phyloP scores from a whole-genome alignment of 1,140 invertebrate genomes.

The Atta cephalotes region DNA sequence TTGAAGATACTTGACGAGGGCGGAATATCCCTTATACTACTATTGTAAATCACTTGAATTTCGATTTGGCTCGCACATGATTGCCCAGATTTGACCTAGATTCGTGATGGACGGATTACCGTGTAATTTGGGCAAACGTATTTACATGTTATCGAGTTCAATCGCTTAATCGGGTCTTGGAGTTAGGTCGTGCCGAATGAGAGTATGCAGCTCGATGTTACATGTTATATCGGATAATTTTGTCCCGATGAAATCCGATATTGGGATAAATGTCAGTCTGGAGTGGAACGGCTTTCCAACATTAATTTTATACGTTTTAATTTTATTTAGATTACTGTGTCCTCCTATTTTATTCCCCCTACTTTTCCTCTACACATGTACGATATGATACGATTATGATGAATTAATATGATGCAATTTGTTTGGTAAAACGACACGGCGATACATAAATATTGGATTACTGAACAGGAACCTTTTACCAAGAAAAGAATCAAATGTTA shows the following conservation, averaged over 20 bases:
- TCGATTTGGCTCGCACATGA: constrained; percentile 10
- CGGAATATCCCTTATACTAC: neutral
- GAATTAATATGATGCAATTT: neutral
- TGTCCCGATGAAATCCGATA: constrained; percentile 23
- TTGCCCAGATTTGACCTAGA: constrained; percentile 34
- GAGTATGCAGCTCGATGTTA: constrained; percentile 12
- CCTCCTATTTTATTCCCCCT: neutral
- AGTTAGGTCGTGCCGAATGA: neutral
- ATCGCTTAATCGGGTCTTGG: constrained; percentile 44
- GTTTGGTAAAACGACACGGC: neutral
- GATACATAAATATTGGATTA: neutral
- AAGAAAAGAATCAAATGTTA: neutral
- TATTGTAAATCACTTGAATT: constrained; percentile 28
- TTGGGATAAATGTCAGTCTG: constrained; percentile 8
- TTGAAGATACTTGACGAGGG: neutral
- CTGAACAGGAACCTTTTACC: neutral
- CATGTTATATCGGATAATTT: constrained; percentile 24
- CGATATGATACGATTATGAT: constrained; percentile 6
- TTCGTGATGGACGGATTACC: constrained; percentile 43
- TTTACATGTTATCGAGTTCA: constrained; percentile 55
- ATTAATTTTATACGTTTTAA: constrained; percentile 27
- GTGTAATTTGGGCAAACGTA: constrained; percentile 56
- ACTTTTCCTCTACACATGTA: no score
- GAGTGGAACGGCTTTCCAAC: neutral
- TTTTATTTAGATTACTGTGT: neutral